Evolutionary conservation across 2,888 invertebrate genomes (phyloP).

Genomic region (Cerastis rubricosa): DNA sequence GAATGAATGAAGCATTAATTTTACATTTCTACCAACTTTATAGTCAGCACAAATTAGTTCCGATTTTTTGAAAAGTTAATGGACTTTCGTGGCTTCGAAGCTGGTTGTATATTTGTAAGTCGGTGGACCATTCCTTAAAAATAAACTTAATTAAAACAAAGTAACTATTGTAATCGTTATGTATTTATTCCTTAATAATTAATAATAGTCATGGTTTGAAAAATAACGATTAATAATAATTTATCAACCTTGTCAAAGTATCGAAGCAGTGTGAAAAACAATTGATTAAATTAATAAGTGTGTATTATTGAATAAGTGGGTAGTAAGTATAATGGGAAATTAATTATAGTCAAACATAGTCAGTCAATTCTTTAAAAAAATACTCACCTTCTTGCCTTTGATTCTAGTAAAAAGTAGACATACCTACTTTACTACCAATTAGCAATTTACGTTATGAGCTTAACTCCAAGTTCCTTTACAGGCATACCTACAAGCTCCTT

Average conservation of each 20-base stretch:
- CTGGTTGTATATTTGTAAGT: background rate
- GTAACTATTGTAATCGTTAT: background rate
- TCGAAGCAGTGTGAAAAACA: background rate
- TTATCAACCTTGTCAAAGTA: conserved; percentile 24
- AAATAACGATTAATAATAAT: conserved; percentile 3
- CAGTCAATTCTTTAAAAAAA: conserved; percentile 19
- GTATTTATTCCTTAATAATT: conserved; percentile 10
- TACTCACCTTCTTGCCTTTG: background rate
- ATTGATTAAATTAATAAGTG: background rate
- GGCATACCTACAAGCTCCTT: too few relatives aligned
- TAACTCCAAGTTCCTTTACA: background rate
- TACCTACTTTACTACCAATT: background rate
- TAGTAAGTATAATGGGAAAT: background rate
- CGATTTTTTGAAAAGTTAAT: background rate
- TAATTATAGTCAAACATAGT: conserved; percentile 13
- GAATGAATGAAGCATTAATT: background rate
- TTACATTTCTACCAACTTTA: background rate
- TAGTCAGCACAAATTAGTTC: background rate
- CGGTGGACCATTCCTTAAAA: background rate
- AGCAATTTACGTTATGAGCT: background rate
- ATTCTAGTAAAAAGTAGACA: background rate
- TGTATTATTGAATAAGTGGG: background rate
- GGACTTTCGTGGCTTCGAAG: background rate
- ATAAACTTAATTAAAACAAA: conserved; percentile 39
- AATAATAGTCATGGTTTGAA: background rate